Percentiles rank a stretch among this genome's conserved stretches.
phyloP scores from a whole-genome alignment of 1,140 invertebrate species.

The Neodiprion lecontei region DNA sequence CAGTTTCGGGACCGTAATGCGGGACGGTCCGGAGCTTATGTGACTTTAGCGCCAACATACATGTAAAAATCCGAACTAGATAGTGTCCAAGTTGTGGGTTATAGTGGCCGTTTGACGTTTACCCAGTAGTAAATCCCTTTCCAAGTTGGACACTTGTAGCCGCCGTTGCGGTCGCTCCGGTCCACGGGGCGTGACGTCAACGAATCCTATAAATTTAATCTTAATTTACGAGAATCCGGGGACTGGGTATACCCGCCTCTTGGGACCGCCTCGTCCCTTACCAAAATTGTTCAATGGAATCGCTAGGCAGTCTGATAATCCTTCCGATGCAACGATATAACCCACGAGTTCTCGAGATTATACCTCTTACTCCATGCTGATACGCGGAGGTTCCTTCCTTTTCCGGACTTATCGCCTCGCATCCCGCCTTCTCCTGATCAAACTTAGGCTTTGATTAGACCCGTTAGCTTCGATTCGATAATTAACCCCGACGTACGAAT shows the following conservation, averaged over 20 bases:
- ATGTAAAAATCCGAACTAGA: not conserved
- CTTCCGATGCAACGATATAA: too few relatives aligned
- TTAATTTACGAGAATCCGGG: slow-evolving; percentile 26
- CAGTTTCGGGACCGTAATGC: not conserved
- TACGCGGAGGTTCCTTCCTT: too few relatives aligned
- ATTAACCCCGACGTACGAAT: too few relatives aligned
- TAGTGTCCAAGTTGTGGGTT: slow-evolving; percentile 19
- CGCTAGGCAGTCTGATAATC: not conserved
- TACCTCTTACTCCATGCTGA: too few relatives aligned
- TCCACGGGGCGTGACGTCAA: slow-evolving; percentile 19
- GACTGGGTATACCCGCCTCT: not conserved
- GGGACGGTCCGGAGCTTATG: not conserved
- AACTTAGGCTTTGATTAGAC: too few relatives aligned
- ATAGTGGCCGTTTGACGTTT: slow-evolving; percentile 18
- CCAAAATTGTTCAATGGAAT: slow-evolving; percentile 14
- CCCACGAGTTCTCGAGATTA: too few relatives aligned
- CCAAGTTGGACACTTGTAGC: slow-evolving; percentile 30
- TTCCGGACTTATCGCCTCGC: too few relatives aligned
- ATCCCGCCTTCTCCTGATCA: too few relatives aligned
- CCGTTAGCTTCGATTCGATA: too few relatives aligned
- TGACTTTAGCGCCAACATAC: too few relatives aligned
- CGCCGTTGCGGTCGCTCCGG: slow-evolving; percentile 17
- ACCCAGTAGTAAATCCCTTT: slow-evolving; percentile 24
- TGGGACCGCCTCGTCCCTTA: not conserved
- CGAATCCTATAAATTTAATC: slow-evolving; percentile 32